Conservation (phyloP, 2,113 vertebrate species). For the Chascanopsetta lugubris region DNA sequence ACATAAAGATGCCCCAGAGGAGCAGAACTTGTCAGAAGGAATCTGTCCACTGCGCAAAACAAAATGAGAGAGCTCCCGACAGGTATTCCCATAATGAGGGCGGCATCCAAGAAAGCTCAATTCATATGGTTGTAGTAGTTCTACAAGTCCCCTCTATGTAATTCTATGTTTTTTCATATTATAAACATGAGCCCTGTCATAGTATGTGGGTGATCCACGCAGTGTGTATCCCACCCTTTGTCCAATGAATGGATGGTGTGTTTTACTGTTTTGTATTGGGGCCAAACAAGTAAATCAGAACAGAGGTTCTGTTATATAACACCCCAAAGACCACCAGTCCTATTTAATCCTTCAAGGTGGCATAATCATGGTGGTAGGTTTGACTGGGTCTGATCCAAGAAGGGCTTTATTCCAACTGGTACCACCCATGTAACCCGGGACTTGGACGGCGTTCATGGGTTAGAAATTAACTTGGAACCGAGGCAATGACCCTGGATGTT, state of each 20-base stretch:
- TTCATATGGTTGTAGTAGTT: constrained; percentile 32
- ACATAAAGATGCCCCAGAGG: constrained; percentile 22
- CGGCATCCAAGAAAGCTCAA: constrained; percentile 44
- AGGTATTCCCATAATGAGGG: constrained; percentile 46
- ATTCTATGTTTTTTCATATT: not conserved
- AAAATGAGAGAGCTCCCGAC: constrained; percentile 48
- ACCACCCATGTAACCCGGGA: not conserved
- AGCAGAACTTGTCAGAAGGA: constrained; percentile 44
- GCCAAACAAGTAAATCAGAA: constrained; percentile 1
- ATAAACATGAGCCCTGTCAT: not conserved
- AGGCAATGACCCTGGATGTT: not conserved
- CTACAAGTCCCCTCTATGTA: constrained; percentile 25
- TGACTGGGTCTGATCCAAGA: not conserved
- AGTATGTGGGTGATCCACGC: not conserved
- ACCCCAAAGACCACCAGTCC: not conserved
- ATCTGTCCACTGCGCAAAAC: constrained; percentile 29
- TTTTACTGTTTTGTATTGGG: constrained; percentile 25
- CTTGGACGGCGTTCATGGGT: not conserved
- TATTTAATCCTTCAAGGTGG: not conserved
- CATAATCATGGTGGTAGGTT: not conserved
- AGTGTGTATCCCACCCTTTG: too few relatives aligned
- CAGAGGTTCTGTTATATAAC: not conserved
- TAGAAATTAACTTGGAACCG: not conserved
- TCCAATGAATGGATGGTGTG: not conserved
- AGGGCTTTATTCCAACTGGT: not conserved